Evolutionary conservation across 2,888 invertebrate genomes (phyloP).

Genomic region (Cryptus armator): DNA sequence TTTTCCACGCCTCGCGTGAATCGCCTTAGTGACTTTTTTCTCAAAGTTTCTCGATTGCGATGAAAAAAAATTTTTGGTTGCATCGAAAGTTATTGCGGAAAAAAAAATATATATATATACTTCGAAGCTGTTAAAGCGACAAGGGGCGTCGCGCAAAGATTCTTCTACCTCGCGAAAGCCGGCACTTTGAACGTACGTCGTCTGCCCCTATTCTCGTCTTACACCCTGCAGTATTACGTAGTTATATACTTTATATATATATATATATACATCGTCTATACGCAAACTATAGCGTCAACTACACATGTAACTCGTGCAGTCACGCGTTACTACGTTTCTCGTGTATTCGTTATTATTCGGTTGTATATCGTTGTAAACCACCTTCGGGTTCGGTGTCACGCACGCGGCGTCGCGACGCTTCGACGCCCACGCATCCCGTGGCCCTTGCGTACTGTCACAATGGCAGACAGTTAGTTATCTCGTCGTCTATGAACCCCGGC

Average conservation of each 20-base stretch:
- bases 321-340: conserved; percentile 55
- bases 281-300: conserved; percentile 27
- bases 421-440: conserved; percentile 65
- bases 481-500: conserved; percentile 51
- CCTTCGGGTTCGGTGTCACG: conserved; percentile 60
- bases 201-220: conserved; percentile 53
- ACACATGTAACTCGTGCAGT: conserved; percentile 51
- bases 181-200: conserved; percentile 57
- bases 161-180: conserved; percentile 25
- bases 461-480: conserved; percentile 60
- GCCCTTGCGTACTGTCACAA: conserved; percentile 58
- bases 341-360: conserved; percentile 50
- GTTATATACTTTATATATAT: conserved; percentile 7
- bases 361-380: conserved; percentile 45
- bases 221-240: conserved; percentile 4
- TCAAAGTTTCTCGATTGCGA: conserved; percentile 17
- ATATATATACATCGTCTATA: neutral
- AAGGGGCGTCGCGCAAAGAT: conserved; percentile 27
- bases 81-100: conserved; percentile 12
- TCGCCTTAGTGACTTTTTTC: conserved; percentile 28
- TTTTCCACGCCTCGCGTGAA: conserved; percentile 69
- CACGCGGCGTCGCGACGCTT: conserved; percentile 69
- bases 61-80: neutral
- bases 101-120: neutral
- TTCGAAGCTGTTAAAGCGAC: neutral